Percentiles rank a stretch among this genome's conserved stretches.
These are phyloP conservation scores for Acleris laterana DNA, from an alignment of 2,888 invertebrate genomes.

Conservation along the genomic window DNA sequence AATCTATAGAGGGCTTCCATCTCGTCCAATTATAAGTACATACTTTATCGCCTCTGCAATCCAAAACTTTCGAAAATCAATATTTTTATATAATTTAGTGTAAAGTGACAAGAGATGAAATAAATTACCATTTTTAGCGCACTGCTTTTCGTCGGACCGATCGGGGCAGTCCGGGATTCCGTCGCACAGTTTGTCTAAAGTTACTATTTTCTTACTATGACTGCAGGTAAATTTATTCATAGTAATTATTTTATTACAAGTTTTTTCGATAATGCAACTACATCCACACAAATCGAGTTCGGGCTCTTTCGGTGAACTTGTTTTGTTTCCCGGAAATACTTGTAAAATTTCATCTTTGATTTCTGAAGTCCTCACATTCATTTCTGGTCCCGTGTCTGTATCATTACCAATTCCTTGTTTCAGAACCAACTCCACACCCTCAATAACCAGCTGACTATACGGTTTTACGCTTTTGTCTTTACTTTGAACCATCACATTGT, in stretches of 20 bases:
- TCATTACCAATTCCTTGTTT: background rate
- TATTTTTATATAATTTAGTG: too few relatives aligned
- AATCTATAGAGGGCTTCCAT: too few relatives aligned
- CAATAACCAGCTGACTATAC: background rate
- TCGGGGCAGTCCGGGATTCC: conserved; percentile 59
- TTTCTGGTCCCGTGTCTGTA: background rate
- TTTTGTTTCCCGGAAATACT: too few relatives aligned
- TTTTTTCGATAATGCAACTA: conserved; percentile 43
- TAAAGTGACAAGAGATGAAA: too few relatives aligned
- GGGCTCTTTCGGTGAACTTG: too few relatives aligned
- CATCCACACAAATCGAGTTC: conserved; percentile 41
- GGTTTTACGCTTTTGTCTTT: background rate
- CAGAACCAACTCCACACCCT: conserved; percentile 1
- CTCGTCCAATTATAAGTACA: too few relatives aligned
- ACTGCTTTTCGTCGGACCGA: conserved; percentile 58
- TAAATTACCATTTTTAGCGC: conserved; percentile 22
- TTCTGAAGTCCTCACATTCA: too few relatives aligned
- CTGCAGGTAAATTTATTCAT: conserved; percentile 57
- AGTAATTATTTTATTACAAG: conserved; percentile 55
- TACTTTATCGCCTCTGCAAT: too few relatives aligned
- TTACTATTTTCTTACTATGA: conserved; percentile 47
- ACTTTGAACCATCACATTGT: conserved; percentile 6
- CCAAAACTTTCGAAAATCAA: too few relatives aligned
- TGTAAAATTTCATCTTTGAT: too few relatives aligned
- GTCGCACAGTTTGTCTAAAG: conserved; percentile 62